Evolutionary conservation across 1,140 invertebrate species (phyloP).

Genomic region (Zaprionus taronus): DNA sequence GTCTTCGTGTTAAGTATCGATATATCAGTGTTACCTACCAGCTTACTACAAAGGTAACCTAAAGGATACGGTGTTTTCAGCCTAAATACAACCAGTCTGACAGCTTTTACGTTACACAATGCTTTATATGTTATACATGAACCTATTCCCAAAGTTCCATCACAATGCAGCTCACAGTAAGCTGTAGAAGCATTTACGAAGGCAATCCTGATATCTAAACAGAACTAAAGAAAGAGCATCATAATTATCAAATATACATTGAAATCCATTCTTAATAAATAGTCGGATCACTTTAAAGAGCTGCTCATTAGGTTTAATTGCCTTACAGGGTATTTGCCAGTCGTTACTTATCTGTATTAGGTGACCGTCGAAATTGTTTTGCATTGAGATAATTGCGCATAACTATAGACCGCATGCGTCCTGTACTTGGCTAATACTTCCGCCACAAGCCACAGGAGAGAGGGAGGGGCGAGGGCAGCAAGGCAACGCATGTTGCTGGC

Average conservation of each 20-base stretch:
- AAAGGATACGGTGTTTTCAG: too few species aligned
- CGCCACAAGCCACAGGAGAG: conserved; percentile 42
- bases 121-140: too few species aligned
- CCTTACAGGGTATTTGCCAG: conserved; percentile 5
- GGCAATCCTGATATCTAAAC: too few species aligned
- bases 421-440: conserved; percentile 67
- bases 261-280: background rate
- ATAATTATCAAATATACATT: background rate
- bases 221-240: too few species aligned
- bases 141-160: too few species aligned
- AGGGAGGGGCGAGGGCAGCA: conserved; percentile 12
- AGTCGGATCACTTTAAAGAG: background rate
- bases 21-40: too few species aligned
- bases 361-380: conserved; percentile 35
- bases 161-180: too few species aligned
- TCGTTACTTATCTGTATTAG: background rate
- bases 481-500: conserved; percentile 37
- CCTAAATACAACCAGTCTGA: too few species aligned
- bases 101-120: too few species aligned
- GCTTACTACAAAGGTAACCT: too few species aligned
- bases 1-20: too few species aligned
- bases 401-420: conserved; percentile 56
- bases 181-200: too few species aligned
- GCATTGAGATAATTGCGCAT: conserved; percentile 74
- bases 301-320: background rate